Base-by-base conservation (phyloP, 2,888 invertebrate genomes). In the Epistrophella euchroma region DNA sequence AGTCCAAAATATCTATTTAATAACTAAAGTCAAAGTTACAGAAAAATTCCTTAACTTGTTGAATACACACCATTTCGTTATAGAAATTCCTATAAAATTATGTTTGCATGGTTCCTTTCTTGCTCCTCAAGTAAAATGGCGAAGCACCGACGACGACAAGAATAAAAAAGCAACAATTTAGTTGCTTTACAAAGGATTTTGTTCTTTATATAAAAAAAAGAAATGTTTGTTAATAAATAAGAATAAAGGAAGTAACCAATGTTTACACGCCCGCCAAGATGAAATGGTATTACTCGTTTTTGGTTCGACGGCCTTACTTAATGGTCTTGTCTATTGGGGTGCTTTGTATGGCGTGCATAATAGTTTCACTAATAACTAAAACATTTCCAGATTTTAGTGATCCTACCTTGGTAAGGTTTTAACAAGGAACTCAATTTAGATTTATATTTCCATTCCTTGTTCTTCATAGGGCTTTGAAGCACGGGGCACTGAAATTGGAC, bases 391-490 rank as follows among this genome's bases (percentile, higher is more conserved):
- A 96, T 91, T 98, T 98, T 93, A 95, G 95, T 88, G 97, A 98
- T 92, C 98, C 98, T 28, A 95, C 97, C 90, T 93, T 96, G 93
- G 97, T 96, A 92, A 93, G 93, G 91, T 82, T 11, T 35, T 15
- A 68, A 22, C 25, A 32, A 62, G 28, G 13, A 10, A 19, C 25
- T n/a, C 32, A 7, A 11, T 47, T 60, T n/a, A n/a, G 32, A 19
- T 15, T 70, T 25, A 6, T 37, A 74, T 10, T 2, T 28, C 25
- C 64, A 71, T 17, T 56, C 58, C 72, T 45, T 68, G 10, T 55
- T 79, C 40, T 60, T 91, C 91, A 13, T 89, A 97, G 95, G 98
- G 98, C 5, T 98, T 98, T 93, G 97, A 98, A 92, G 96, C 98
- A 15, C 94, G 98, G 87, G 98, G 98, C n/a, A 98, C 98, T 2